phyloP scores from a whole-genome alignment of 2,113 vertebrate species.

The Aythya baeri region DNA sequence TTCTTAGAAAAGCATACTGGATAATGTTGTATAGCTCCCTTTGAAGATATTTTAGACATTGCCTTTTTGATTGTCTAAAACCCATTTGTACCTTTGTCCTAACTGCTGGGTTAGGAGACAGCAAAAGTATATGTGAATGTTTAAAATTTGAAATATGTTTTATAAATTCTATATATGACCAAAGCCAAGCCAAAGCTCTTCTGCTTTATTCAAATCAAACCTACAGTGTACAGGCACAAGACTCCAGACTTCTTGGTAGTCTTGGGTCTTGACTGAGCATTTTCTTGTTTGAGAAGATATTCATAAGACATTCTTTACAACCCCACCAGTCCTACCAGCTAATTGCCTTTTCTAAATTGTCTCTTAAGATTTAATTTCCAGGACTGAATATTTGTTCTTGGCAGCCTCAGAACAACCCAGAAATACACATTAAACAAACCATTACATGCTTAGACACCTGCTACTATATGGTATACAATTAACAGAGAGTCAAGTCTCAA shows the following conservation, averaged over 20 bases:
- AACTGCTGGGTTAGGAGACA: not conserved
- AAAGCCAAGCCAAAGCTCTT: not conserved
- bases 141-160: not conserved
- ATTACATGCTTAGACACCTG: conserved; percentile 48
- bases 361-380: conserved; percentile 18
- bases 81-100: not conserved
- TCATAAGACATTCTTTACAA: not conserved
- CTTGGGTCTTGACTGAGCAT: not conserved
- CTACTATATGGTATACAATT: not conserved
- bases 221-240: not conserved
- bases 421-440: conserved; percentile 43
- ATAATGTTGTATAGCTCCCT: not conserved
- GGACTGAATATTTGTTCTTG: conserved; percentile 20
- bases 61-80: not conserved
- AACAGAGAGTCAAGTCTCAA: conserved; percentile 24
- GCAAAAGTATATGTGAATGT: not conserved
- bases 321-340: not conserved
- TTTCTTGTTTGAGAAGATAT: not conserved
- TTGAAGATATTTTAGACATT: not conserved
- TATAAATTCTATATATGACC: not conserved
- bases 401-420: not conserved
- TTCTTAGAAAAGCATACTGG: not conserved
- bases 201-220: not conserved
- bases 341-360: conserved; percentile 28
- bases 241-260: not conserved